phyloP scores from a whole-genome alignment of 1,140 invertebrate genomes.

The Lutraria rhynchaena region DNA sequence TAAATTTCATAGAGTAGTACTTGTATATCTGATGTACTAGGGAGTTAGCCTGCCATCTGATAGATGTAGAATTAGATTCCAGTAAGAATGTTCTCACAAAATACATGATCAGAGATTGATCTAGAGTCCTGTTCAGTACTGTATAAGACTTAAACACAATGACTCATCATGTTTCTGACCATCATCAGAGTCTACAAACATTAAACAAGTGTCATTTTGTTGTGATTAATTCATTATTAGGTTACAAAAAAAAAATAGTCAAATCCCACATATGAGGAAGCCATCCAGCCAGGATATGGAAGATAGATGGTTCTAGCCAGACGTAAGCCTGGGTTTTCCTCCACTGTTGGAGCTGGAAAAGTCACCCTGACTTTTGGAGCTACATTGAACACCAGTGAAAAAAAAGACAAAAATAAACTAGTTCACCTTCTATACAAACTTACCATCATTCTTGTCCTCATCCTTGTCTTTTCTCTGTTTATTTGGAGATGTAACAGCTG shows the following conservation, averaged over 20 bases:
- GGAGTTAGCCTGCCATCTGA: conserved; percentile 96
- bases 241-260: no score
- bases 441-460: conserved; percentile 69
- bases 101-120: conserved; percentile 86
- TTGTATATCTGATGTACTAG: conserved; percentile 81
- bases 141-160: conserved; percentile 87
- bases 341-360: no score
- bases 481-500: conserved; percentile 74
- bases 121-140: conserved; percentile 88
- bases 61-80: conserved; percentile 95
- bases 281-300: no score
- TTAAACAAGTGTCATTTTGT: conserved; percentile 42
- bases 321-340: no score
- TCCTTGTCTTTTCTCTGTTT: conserved; percentile 80
- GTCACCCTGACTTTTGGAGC: no score
- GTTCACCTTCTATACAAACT: no score
- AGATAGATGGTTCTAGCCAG: no score
- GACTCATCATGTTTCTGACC: conserved; percentile 90
- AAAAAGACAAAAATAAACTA: no score
- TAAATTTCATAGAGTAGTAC: no score
- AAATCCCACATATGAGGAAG: no score
- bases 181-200: conserved; percentile 91
- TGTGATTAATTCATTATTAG: no score
- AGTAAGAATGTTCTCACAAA: conserved; percentile 96
- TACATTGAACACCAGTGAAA: no score